phyloP scores from a whole-genome alignment of 37 sponge, comb jelly and placozoan genomes.

The Halichondria panicea region DNA sequence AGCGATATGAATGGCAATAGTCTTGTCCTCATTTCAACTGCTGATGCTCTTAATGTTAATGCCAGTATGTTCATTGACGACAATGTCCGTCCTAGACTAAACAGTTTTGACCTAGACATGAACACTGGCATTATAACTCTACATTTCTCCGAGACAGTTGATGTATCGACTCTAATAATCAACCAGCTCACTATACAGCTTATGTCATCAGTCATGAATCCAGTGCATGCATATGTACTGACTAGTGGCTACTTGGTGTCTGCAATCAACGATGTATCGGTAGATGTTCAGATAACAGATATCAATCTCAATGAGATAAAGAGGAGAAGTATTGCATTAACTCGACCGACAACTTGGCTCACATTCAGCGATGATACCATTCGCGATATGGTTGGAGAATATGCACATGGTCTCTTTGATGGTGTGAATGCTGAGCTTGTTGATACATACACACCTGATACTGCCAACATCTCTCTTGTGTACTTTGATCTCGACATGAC shows the following conservation, averaged over 20 bases:
- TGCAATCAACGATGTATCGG: conserved; percentile 34
- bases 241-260: conserved; percentile 51
- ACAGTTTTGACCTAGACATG: conserved; percentile 77
- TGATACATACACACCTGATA: conserved; percentile 41
- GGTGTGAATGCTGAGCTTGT: conserved; percentile 49
- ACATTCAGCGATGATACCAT: conserved; percentile 46
- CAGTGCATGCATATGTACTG: conserved; percentile 46
- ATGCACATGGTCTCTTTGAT: conserved; percentile 47
- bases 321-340: conserved; percentile 62
- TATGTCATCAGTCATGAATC: conserved; percentile 33
- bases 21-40: conserved; percentile 26
- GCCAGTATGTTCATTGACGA: conserved; percentile 56
- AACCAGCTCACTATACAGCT: conserved; percentile 55
- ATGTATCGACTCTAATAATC: conserved; percentile 62
- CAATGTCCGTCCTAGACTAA: conserved; percentile 45
- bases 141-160: conserved; percentile 71
- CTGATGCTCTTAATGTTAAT: conserved; percentile 43
- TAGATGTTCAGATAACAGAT: conserved; percentile 38
- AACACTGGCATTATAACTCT: conserved; percentile 57
- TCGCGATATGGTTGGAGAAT: conserved; percentile 72
- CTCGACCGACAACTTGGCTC: conserved; percentile 30
- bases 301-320: conserved; percentile 83
- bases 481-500: conserved; percentile 73
- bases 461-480: conserved; percentile 33
- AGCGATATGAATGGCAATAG: conserved; percentile 76